These are phyloP conservation scores for Dolichotis patagonum DNA, from an alignment of 2,113 vertebrate genomes.

Conservation along the genomic window DNA sequence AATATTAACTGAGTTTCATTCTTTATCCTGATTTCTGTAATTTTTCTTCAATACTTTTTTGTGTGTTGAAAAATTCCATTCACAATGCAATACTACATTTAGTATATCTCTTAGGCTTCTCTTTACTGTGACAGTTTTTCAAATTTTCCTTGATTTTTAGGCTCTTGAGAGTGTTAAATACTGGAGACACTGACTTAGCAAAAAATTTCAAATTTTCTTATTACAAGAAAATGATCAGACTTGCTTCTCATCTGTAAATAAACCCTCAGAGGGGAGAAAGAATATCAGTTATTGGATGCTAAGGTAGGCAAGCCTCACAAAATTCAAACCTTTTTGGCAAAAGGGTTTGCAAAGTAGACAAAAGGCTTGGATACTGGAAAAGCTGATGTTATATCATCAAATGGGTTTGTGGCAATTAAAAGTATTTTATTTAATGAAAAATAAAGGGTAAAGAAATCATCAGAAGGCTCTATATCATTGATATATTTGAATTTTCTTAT, in stretches of 20 bases:
- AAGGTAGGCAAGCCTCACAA: neutral
- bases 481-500: conserved; percentile 35
- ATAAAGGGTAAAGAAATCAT: neutral
- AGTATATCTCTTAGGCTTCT: neutral
- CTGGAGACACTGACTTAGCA: neutral
- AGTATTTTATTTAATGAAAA: conserved; percentile 1
- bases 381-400: neutral
- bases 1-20: neutral
- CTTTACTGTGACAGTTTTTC: neutral
- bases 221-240: conserved; percentile 1
- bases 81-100: neutral
- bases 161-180: neutral
- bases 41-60: neutral
- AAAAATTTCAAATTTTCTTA: conserved; percentile 11
- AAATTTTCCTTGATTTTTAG: conserved; percentile 15
- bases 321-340: neutral
- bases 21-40: neutral
- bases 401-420: neutral
- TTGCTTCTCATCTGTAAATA: neutral
- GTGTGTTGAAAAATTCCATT: neutral
- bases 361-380: neutral
- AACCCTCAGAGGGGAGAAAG: neutral
- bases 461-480: neutral
- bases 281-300: neutral
- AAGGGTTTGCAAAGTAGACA: neutral